phyloP scores from a whole-genome alignment of 1,140 invertebrate species.

The Euwallacea similis region DNA sequence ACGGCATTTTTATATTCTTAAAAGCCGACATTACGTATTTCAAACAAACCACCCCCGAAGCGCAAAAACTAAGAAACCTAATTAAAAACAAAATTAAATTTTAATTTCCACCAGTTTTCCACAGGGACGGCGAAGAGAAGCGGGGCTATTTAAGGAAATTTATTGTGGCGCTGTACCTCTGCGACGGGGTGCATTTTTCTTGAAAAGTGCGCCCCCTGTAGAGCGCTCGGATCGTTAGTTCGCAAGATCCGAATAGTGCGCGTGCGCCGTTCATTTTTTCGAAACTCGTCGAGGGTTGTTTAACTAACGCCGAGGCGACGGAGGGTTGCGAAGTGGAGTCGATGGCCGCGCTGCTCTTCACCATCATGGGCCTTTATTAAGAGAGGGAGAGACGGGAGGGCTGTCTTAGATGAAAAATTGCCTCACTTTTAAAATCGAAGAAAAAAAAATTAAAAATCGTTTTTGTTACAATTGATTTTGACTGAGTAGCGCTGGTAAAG shows the following conservation, averaged over 20 bases:
- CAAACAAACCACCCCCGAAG: too few relatives aligned
- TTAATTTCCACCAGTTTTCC: not conserved
- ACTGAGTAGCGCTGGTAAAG: too few relatives aligned
- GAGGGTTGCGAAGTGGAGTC: conserved; percentile 2
- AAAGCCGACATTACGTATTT: too few relatives aligned
- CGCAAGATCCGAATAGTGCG: not conserved
- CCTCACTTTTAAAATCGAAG: too few relatives aligned
- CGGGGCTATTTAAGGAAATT: conserved; percentile 2
- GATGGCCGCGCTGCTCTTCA: not conserved
- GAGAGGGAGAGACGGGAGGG: too few relatives aligned
- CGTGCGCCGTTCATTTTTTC: not conserved
- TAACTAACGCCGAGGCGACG: not conserved
- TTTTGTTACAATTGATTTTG: too few relatives aligned
- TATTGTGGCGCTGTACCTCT: conserved; percentile 30
- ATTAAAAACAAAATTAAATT: conserved; percentile 5
- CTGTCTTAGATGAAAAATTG: too few relatives aligned
- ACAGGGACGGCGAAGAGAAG: conserved; percentile 1
- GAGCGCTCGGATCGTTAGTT: not conserved
- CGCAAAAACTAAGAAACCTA: not conserved
- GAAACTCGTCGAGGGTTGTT: not conserved
- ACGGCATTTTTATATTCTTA: too few relatives aligned
- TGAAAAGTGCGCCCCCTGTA: conserved; percentile 52
- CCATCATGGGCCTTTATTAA: too few relatives aligned
- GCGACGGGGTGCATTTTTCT: conserved; percentile 46
- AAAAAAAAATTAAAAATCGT: too few relatives aligned